Evolutionary conservation across 1,140 invertebrate genomes (phyloP).

Genomic region (Coenobita brevimanus): DNA sequence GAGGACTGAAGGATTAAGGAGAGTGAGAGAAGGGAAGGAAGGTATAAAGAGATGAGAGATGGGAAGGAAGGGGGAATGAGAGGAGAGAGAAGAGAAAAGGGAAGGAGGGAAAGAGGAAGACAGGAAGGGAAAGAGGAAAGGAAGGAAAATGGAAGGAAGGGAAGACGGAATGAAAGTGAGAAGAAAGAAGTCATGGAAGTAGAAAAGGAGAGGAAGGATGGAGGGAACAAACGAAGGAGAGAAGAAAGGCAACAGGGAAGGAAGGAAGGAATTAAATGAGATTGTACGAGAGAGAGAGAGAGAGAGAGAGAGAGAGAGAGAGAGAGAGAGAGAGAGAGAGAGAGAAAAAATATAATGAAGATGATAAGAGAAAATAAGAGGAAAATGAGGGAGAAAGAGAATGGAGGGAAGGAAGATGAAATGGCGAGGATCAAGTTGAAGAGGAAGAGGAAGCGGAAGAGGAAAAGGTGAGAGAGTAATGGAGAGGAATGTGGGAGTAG

Average conservation of each 20-base stretch:
- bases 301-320: conserved; percentile 47
- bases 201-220: not conserved
- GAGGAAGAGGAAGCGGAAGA: not conserved
- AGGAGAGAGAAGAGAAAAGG: too few relatives aligned
- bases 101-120: not conserved
- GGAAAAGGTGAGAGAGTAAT: too few relatives aligned
- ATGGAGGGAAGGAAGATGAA: not conserved
- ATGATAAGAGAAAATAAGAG: not conserved
- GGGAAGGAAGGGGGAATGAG: not conserved
- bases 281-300: conserved; percentile 20
- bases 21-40: too few relatives aligned
- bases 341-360: conserved; percentile 18
- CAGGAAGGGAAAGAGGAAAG: not conserved
- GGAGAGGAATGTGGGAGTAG: too few relatives aligned
- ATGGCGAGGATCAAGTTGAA: not conserved
- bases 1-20: too few relatives aligned
- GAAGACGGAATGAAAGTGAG: too few relatives aligned
- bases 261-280: not conserved
- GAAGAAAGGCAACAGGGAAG: not conserved
- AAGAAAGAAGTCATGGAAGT: not conserved
- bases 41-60: too few relatives aligned
- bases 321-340: conserved; percentile 50
- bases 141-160: not conserved
- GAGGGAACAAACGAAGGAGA: not conserved
- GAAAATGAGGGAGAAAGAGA: not conserved